A percentile compares a stretch with the other conserved stretches of the same genome.
Conservation (phyloP, 2,888 invertebrate genomes). For the Apamea anceps region DNA sequence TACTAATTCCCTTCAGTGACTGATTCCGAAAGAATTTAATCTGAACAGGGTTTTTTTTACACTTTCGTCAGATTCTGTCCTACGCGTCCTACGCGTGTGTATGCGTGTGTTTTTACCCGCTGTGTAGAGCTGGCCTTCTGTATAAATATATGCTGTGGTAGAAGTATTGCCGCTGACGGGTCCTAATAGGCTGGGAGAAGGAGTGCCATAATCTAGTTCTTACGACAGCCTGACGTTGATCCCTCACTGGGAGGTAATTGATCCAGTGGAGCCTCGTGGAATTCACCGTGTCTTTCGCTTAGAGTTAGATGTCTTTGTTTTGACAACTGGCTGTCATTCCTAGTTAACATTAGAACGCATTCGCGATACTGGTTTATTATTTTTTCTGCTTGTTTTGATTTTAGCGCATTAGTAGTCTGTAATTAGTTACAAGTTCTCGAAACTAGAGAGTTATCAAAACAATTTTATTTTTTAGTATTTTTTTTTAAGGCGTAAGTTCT, state of each 20-base stretch:
- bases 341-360: constrained; percentile 2
- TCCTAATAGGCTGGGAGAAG: constrained; percentile 41
- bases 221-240: constrained; percentile 43
- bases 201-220: constrained; percentile 43
- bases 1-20: neutral
- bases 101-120: neutral
- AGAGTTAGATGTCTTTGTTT: constrained; percentile 18
- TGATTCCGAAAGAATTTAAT: neutral
- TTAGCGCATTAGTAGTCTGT: neutral
- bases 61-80: neutral
- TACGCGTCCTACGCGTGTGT: neutral
- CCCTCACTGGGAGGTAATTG: constrained; percentile 49
- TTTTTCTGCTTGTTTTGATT: neutral
- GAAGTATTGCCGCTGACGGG: constrained; percentile 45
- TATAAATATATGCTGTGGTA: neutral
- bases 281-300: constrained; percentile 11
- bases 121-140: constrained; percentile 11
- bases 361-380: neutral
- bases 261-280: constrained; percentile 13
- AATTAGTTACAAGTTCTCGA: neutral
- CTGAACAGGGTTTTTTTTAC: neutral
- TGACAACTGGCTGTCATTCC: constrained; percentile 23
- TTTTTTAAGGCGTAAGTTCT: neutral
- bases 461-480: neutral
- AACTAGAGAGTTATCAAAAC: neutral